Conservation (phyloP, 64 coral and sea anemone species). For the Exaiptasia diaphana region DNA sequence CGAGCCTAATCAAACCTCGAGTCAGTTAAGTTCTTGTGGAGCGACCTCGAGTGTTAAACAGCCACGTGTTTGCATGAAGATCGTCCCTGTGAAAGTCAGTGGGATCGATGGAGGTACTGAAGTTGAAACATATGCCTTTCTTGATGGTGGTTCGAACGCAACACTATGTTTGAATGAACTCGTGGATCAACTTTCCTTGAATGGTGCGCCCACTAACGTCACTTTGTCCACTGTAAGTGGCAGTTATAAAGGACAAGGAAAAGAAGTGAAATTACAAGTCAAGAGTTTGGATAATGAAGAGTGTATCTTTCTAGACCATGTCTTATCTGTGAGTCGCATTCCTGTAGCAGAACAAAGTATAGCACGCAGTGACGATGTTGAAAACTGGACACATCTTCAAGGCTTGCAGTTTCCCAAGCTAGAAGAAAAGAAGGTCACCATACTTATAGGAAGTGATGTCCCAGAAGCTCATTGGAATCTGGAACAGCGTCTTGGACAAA, state of each 20-base stretch:
- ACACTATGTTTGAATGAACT: background rate
- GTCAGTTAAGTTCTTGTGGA: background rate
- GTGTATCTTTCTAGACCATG: background rate
- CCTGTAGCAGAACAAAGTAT: conserved; percentile 3
- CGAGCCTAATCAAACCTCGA: background rate
- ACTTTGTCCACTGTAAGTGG: background rate
- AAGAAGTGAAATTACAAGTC: background rate
- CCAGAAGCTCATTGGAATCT: conserved; percentile 65
- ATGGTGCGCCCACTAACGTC: background rate
- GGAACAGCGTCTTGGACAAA: conserved; percentile 8
- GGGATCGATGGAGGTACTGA: background rate
- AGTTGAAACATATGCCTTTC: background rate
- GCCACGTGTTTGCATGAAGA: background rate
- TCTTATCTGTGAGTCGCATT: background rate
- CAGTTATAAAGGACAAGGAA: background rate
- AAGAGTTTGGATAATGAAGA: background rate
- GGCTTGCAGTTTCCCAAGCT: conserved; percentile 19
- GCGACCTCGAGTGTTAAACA: background rate
- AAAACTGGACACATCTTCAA: conserved; percentile 18
- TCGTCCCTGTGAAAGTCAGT: background rate
- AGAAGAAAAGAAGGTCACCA: conserved; percentile 1
- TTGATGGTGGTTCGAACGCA: background rate
- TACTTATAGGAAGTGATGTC: conserved; percentile 64
- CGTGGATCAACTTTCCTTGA: background rate
- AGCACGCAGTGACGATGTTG: background rate